phyloP scores from a whole-genome alignment of 2,888 invertebrate genomes.

The Hedya salicella region DNA sequence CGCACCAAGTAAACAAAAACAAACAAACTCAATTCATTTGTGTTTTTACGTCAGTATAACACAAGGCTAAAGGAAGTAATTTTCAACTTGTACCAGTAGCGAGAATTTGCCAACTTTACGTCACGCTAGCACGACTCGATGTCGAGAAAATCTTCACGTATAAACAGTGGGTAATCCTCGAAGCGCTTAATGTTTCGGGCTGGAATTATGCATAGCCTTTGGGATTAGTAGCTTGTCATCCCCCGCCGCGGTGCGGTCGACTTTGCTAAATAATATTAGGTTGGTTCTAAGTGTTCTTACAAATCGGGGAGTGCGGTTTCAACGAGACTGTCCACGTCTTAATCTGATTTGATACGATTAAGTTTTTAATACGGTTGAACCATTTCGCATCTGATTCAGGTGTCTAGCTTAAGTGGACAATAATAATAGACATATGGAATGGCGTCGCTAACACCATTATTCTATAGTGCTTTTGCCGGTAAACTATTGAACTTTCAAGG shows the following conservation, averaged over 20 bases:
- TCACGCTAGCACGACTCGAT: conserved; percentile 54
- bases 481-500: no score
- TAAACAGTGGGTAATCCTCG: conserved; percentile 75
- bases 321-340: background rate
- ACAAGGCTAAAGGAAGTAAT: no score
- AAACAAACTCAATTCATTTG: no score
- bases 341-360: background rate
- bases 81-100: no score
- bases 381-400: no score
- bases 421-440: no score
- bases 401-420: no score
- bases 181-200: conserved; percentile 76
- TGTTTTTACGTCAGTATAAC: no score
- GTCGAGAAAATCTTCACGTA: conserved; percentile 68
- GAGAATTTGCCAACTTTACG: background rate
- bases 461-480: no score
- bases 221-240: conserved; percentile 79
- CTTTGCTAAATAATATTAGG: conserved; percentile 67
- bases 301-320: conserved; percentile 25
- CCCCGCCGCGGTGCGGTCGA: conserved; percentile 66
- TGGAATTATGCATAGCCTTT: conserved; percentile 78
- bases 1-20: no score
- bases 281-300: conserved; percentile 34
- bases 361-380: no score
- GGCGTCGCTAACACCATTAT: no score